Evolutionary conservation across 2,888 invertebrate genomes (phyloP), one percentile per base, ranked within the genome.

Genomic region (Diabrotica balteata): DNA sequence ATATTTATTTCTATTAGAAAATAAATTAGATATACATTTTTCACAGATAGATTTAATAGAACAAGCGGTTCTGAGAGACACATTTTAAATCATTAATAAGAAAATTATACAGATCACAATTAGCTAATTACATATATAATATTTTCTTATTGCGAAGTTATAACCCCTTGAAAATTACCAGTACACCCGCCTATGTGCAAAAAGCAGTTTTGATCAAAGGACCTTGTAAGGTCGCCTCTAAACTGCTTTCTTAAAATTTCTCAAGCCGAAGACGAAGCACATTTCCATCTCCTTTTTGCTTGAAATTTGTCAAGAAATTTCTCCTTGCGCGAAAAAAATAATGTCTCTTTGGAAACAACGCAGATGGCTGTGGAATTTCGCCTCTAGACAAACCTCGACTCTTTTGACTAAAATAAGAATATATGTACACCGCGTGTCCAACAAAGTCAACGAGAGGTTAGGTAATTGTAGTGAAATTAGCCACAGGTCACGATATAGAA

Each of bases 141-240:
- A 17, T 17, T 1, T 22, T 22, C 8, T 51, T 11, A 49, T 49
- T 49, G 9, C 10, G 49, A 7, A 10, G 7, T 0, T 9, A 22
- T 9, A 52, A 42, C n/a, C 53, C 55, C 43, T 44, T 55, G 8
- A 8, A 8, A 57, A 57, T 17, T 45, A 45, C 17, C 8, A 7
- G 9, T 11, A 57, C 11, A 45, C 17, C 45, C 61, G 55, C 44
- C 17, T 43, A 57, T 57, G 55, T 45, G 8, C 6, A 72, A 72
- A 74, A 73, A 73, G 74, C 72, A 72, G 73, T 72, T 77, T 75
- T 74, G 82, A 81, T 75, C 77, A 72, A 78, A 79, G 82, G 80
- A 82, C 83, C 84, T 83, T 83, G 83, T 82, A 83, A 83, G 83
- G 83, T 82, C 83, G 80, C 78, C 72, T 77, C 81, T 66, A 68